phyloP scores from a whole-genome alignment of 2,888 invertebrate species.

The Habrosyne pyritoides region DNA sequence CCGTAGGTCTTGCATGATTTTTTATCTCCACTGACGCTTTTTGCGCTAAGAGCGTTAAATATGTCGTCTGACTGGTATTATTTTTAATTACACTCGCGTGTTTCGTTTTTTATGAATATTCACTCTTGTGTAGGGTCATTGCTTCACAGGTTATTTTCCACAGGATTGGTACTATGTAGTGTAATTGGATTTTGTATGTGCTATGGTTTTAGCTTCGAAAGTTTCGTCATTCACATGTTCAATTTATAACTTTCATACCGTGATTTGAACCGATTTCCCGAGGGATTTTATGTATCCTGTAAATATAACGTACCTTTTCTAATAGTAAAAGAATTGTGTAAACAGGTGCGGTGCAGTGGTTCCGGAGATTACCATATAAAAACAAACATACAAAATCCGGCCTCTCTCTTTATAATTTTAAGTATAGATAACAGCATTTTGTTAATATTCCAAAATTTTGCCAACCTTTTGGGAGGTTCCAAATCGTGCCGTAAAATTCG shows the following conservation, averaged over 20 bases:
- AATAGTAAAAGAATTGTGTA: too few relatives aligned
- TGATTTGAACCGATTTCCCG: too few relatives aligned
- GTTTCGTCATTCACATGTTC: too few relatives aligned
- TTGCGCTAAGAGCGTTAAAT: background rate
- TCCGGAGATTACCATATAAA: too few relatives aligned
- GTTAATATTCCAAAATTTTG: background rate
- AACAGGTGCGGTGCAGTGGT: too few relatives aligned
- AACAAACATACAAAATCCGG: too few relatives aligned
- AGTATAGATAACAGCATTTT: background rate
- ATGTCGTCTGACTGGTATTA: background rate
- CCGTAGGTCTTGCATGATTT: background rate
- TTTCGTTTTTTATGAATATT: background rate
- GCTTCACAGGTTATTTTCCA: background rate
- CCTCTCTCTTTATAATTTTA: too few relatives aligned
- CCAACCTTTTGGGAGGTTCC: background rate
- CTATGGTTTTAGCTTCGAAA: too few relatives aligned
- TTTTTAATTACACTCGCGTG: background rate
- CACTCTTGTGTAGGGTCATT: background rate
- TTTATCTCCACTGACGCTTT: background rate
- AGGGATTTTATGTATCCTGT: too few relatives aligned
- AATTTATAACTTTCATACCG: too few relatives aligned
- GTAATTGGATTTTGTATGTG: background rate
- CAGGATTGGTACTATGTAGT: background rate
- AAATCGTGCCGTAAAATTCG: background rate
- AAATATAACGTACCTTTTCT: too few relatives aligned